Base-by-base conservation (phyloP, 1,140 invertebrate genomes). In the Lasioglossum baleicum region DNA sequence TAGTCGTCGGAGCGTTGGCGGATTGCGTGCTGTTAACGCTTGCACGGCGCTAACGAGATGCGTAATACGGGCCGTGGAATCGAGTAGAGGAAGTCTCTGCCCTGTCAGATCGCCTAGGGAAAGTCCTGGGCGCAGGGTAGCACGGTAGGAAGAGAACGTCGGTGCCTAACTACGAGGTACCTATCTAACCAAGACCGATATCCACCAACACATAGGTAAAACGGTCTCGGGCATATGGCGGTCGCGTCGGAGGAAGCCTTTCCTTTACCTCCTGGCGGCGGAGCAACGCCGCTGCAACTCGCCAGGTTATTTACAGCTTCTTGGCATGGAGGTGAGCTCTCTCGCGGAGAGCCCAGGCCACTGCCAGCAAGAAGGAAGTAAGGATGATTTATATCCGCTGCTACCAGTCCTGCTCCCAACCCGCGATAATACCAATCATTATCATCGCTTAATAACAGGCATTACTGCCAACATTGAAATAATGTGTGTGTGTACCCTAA, bases 401-500 rank as follows among this genome's bases (percentile, higher is more conserved):
- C 92, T 93, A 93, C 92, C 92, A 92, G 92, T 91, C 89, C 91
- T 92, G 91, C 90, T 92, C 90, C 92, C 92, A 91, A 90, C 89
- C 89, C 89, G 91, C 92, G 92, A 93, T 93, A 93, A 93, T 93
- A 93, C 92, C 92, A 93, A 93, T 93, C 92, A 93, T 93, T 93
- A 93, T 93, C 92, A 92, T 93, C 92, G 90, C 92, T 93, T 93
- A 93, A 93, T 93, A 93, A 93, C 92, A 93, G 92, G 91, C 92
- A 93, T 93, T 93, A 93, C 92, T 93, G 92, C 92, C 92, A 93
- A 93, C 92, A 93, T 93, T 93, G 92, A 93, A 93, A 93, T 93
- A 93, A 93, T 92, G 90, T 82, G 83, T 58, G 56, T 58, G 56
- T 82, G 88, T 86, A 90, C 87, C 83, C 88, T 76, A 86, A 88